phyloP scores from a whole-genome alignment of 2,797 vertebrate species.

The Manis crassicaudata region DNA sequence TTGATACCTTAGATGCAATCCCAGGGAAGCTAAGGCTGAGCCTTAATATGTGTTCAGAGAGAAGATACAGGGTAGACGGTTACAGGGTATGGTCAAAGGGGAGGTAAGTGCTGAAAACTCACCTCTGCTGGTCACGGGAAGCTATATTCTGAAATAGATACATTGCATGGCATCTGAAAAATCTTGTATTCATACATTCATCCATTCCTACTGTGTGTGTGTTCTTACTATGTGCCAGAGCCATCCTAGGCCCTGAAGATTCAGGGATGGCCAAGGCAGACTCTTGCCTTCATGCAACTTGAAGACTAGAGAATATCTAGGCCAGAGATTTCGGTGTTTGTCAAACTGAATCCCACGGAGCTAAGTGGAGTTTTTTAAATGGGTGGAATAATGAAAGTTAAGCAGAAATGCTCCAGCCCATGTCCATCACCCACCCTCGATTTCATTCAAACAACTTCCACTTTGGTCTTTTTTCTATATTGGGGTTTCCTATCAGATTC shows the following conservation, averaged over 20 bases:
- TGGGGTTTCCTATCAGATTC: background rate
- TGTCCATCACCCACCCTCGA: background rate
- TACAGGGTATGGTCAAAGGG: background rate
- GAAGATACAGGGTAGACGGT: background rate
- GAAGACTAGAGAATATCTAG: background rate
- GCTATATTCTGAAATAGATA: background rate
- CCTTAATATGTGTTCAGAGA: background rate
- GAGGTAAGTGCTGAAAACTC: background rate
- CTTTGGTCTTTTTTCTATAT: background rate
- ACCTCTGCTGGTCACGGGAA: background rate
- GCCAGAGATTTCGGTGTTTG: background rate
- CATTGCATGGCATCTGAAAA: background rate
- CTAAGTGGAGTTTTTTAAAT: background rate
- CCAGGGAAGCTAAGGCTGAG: background rate
- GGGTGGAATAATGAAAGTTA: background rate
- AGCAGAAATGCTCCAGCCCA: background rate
- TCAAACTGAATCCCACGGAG: background rate
- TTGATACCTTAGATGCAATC: slow-evolving; percentile 41
- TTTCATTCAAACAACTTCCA: background rate
- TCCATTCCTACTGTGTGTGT: too few species aligned
- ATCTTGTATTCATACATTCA: background rate
- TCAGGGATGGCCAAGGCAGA: background rate
- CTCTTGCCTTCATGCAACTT: background rate
- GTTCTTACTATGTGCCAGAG: background rate
- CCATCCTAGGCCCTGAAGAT: background rate